These are phyloP conservation scores for Meliscaeva auricollis DNA, from an alignment of 2,888 invertebrate species.

Conservation along the genomic window DNA sequence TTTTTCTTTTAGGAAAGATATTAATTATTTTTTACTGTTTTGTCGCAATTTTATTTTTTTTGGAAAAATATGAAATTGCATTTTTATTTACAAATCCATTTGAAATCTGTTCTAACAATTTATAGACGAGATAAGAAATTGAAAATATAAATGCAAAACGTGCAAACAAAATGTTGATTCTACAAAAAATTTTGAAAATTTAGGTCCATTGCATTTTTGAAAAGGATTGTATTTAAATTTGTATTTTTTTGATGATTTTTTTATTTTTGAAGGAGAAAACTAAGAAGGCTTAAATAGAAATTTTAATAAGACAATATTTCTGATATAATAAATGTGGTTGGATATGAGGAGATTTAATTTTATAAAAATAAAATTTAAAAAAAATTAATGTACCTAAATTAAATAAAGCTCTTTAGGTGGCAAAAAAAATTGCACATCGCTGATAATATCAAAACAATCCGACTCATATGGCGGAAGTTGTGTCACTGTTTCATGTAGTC, in stretches of 20 bases:
- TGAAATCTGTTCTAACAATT: constrained; percentile 47
- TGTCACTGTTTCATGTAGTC: too few species aligned
- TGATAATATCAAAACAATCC: too few species aligned
- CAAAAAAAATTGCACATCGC: too few species aligned
- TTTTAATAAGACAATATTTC: neutral
- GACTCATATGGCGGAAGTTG: too few species aligned
- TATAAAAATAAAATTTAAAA: neutral
- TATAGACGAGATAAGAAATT: constrained; percentile 30
- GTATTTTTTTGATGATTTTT: neutral
- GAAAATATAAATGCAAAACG: constrained; percentile 55
- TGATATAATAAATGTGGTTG: neutral
- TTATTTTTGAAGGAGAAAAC: constrained; percentile 4
- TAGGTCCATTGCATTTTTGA: constrained; percentile 72
- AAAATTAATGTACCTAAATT: too few species aligned
- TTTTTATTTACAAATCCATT: constrained; percentile 21
- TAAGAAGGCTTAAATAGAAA: neutral
- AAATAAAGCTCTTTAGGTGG: too few species aligned
- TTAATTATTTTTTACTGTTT: constrained; percentile 69
- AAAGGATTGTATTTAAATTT: constrained; percentile 11
- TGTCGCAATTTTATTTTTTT: constrained; percentile 34
- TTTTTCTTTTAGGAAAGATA: constrained; percentile 3
- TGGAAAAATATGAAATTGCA: constrained; percentile 10
- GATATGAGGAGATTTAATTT: neutral
- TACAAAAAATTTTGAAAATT: constrained; percentile 55
- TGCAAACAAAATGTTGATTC: constrained; percentile 59